Percentiles rank a stretch among this genome's conserved stretches.
Evolutionary conservation across 2,113 vertebrate genomes (phyloP).

Genomic region (Actenoides hombroni): DNA sequence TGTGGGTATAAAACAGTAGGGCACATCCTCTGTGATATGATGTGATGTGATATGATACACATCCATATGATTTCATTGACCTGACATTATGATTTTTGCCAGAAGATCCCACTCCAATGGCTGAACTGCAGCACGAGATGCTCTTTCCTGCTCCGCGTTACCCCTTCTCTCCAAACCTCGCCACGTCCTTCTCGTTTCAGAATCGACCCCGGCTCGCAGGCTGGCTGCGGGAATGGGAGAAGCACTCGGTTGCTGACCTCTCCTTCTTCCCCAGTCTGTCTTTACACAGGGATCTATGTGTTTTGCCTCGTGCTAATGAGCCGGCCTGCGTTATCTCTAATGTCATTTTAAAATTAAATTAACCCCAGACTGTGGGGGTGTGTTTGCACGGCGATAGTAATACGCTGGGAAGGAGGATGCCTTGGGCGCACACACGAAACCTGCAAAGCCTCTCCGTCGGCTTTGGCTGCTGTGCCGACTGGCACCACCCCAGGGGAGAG

Average conservation of each 20-base stretch:
- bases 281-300: constrained; percentile 7
- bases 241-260: background rate
- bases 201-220: background rate
- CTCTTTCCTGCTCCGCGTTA: background rate
- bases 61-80: background rate
- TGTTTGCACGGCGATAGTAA: constrained; percentile 62
- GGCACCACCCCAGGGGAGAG: constrained; percentile 70
- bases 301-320: constrained; percentile 59
- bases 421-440: constrained; percentile 63
- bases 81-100: background rate
- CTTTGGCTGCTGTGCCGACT: constrained; percentile 63
- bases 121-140: background rate
- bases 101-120: background rate
- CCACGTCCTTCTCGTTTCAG: background rate
- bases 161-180: background rate
- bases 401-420: constrained; percentile 54
- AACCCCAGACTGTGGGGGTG: constrained; percentile 64
- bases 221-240: background rate
- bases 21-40: background rate
- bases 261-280: background rate
- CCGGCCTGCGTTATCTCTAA: constrained; percentile 49
- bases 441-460: constrained; percentile 57
- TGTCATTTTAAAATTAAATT: constrained; percentile 54
- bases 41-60: background rate
- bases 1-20: background rate